Conservation (phyloP, 2,797 vertebrate species). For the Poecilia gillii region DNA sequence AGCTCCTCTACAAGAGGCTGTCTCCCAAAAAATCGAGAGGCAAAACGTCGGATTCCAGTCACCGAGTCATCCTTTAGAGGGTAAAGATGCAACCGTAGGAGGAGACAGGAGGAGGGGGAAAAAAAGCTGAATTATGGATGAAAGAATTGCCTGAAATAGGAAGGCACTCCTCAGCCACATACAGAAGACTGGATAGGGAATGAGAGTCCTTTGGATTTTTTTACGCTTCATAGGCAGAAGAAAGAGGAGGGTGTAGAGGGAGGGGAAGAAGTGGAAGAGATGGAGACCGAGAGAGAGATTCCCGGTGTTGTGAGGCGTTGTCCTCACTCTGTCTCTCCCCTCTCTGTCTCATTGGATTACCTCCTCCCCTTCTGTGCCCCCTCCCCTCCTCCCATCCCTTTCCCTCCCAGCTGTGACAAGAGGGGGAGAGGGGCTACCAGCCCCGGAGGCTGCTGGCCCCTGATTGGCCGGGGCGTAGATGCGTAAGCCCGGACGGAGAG, state of each 20-base stretch:
- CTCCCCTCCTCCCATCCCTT: slow-evolving; percentile 34
- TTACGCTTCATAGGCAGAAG: slow-evolving; percentile 56
- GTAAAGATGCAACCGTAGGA: slow-evolving; percentile 9
- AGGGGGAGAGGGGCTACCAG: slow-evolving; percentile 65
- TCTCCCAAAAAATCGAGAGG: slow-evolving; percentile 24
- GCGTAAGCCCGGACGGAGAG: slow-evolving; percentile 47
- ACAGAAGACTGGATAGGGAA: slow-evolving; percentile 55
- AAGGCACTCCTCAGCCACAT: slow-evolving; percentile 31
- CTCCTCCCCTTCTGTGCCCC: slow-evolving; percentile 66
- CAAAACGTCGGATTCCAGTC: slow-evolving; percentile 38
- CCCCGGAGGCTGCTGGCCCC: slow-evolving; percentile 67
- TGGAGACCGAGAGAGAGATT: slow-evolving; percentile 68
- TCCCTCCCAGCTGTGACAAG: slow-evolving; percentile 79
- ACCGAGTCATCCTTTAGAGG: slow-evolving; percentile 41
- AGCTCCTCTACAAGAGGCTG: slow-evolving; percentile 48
- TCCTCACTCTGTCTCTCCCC: slow-evolving; percentile 73
- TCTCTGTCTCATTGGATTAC: slow-evolving; percentile 80
- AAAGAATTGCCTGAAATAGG: slow-evolving; percentile 27
- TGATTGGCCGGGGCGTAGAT: slow-evolving; percentile 68
- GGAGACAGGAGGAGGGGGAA: neutral
- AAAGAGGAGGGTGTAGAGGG: slow-evolving; percentile 16
- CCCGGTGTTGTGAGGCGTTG: slow-evolving; percentile 76
- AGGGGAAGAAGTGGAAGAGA: slow-evolving; percentile 36
- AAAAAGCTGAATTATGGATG: slow-evolving; percentile 10
- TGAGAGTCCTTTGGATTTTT: slow-evolving; percentile 68